Base-by-base conservation (phyloP, 2,113 vertebrate genomes). In the Poicephalus meyeri region DNA sequence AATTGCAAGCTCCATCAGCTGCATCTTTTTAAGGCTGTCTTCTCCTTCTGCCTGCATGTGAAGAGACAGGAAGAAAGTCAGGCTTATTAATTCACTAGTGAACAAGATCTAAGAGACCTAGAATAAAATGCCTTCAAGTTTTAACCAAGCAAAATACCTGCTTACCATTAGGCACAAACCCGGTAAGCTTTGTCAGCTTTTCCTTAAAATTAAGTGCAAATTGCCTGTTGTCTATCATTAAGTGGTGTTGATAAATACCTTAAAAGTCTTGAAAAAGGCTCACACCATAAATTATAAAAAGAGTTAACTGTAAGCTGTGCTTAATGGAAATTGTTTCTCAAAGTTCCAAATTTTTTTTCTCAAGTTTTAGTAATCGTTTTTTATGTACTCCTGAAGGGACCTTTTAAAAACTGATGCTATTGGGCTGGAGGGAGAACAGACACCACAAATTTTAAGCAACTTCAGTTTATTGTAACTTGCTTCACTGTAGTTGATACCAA, bases 21-120 rank as follows among this genome's bases (percentile, higher is more conserved):
- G 99, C 99, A 99, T 99, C 98, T 99, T 99, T 98, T 99, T 99
- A 98, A 99, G 98, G 98, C 99, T 99, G 98, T 99, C 99, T 97
- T 99, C 99, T 86, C 99, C 99, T 97, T 99, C 99, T 46, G 99
- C 99, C 99, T 99, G 84, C 1, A 3, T 12, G 73, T 17, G 47
- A 93, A 74, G 95, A 96, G 83, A 81, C 29, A 4, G 55, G 64
- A 87, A 69, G 19, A 63, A 88, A 69, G 58, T 95, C 47, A 94
- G 37, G 42, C 58, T 86, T 60, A 77, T 24, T 39, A 79, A 88
- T 49, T 86, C 41, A 58, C 16, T 53, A 35, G 37, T 8, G n/a
- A 58, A 81, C 29, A 79, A 66, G 33, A 63, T 28, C 39, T 52
- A 50, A 68, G 14, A 41, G 29, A 78, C 5, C 9, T 64, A 80